phyloP scores from a whole-genome alignment of 1,140 invertebrate species.

The Globodera rostochiensis region DNA sequence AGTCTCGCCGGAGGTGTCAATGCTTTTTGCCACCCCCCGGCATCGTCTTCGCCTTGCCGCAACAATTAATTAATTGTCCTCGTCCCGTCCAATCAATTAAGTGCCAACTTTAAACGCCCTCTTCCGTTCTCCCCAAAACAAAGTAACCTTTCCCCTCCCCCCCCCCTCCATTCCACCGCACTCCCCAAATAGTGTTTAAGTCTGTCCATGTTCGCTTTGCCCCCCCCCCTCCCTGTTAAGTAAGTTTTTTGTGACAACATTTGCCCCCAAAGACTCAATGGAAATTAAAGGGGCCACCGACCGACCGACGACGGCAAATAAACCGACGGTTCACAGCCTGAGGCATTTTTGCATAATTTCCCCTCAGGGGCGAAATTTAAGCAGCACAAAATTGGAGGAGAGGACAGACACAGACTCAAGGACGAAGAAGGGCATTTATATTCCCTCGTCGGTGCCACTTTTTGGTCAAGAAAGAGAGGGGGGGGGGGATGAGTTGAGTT shows the following conservation, averaged over 20 bases:
- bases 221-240: not conserved
- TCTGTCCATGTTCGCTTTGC: too few relatives aligned
- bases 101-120: not conserved
- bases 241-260: not conserved
- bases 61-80: not conserved
- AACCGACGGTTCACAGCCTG: not conserved
- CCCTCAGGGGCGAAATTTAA: not conserved
- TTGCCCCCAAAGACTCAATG: not conserved
- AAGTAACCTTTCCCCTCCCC: not conserved
- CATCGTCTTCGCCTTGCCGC: too few relatives aligned
- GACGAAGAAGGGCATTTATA: not conserved
- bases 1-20: not conserved
- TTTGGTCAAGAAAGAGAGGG: not conserved
- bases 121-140: not conserved
- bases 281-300: not conserved
- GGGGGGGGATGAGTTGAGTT: not conserved
- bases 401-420: not conserved
- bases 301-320: not conserved
- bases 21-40: not conserved
- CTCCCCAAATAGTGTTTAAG: too few relatives aligned
- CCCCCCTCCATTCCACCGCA: not conserved
- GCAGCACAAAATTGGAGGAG: not conserved
- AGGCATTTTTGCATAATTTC: conserved; percentile 12
- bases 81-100: not conserved
- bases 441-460: not conserved